These are phyloP conservation scores for Anoplolepis gracilipes DNA, from an alignment of 1,140 invertebrate genomes.

Conservation along the genomic window DNA sequence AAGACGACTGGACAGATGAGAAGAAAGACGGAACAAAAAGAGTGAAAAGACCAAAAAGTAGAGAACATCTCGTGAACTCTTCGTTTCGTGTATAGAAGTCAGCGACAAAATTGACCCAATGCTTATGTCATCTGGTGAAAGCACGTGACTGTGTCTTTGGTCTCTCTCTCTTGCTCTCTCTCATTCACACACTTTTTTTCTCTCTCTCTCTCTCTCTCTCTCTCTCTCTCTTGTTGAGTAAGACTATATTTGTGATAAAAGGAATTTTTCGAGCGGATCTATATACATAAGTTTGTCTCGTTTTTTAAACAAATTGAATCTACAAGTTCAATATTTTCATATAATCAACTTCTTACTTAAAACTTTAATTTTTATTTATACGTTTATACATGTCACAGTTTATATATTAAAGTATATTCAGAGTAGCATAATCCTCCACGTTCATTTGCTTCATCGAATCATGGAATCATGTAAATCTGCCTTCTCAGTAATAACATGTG, in stretches of 20 bases:
- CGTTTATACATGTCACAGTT: too few relatives aligned
- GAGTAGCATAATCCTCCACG: neutral
- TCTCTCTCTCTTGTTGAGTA: neutral
- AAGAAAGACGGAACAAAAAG: neutral
- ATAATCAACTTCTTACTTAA: neutral
- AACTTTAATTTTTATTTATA: constrained; percentile 10
- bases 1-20: neutral
- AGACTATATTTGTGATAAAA: constrained; percentile 5
- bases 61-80: constrained; percentile 27
- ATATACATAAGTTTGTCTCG: neutral
- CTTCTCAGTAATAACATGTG: constrained; percentile 8
- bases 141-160: constrained; percentile 24
- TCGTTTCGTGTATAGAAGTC: constrained; percentile 40
- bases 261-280: neutral
- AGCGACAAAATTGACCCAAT: constrained; percentile 36
- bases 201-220: neutral
- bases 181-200: too few relatives aligned
- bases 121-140: constrained; percentile 17
- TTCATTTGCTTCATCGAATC: constrained; percentile 52
- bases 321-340: neutral
- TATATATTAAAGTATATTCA: neutral
- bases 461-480: neutral
- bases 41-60: neutral
- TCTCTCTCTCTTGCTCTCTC: constrained; percentile 21
- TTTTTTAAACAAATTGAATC: constrained; percentile 18